Evolutionary conservation across 2,888 invertebrate genomes (phyloP).

Genomic region (Hydrotaea diabolus): DNA sequence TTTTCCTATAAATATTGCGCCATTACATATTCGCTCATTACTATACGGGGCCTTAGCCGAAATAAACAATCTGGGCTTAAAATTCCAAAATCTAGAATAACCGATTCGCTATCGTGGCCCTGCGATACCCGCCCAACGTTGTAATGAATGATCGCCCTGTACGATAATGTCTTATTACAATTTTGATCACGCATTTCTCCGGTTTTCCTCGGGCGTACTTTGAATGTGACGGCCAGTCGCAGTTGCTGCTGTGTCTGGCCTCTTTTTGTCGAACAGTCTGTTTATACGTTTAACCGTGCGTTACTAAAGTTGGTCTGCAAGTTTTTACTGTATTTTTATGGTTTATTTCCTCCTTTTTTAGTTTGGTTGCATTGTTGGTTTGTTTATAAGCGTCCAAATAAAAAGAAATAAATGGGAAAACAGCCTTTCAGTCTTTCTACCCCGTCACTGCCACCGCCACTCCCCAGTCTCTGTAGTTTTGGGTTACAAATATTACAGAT

Average conservation of each 20-base stretch:
- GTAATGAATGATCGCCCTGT: not conserved
- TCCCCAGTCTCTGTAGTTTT: not conserved
- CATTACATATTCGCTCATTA: too few relatives aligned
- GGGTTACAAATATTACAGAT: constrained; percentile 19
- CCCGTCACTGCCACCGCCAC: not conserved
- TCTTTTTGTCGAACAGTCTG: constrained; percentile 28
- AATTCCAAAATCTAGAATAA: not conserved
- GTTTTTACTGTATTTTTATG: constrained; percentile 54
- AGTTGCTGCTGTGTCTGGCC: constrained; percentile 37
- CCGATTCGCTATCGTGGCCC: not conserved
- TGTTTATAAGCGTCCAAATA: constrained; percentile 43
- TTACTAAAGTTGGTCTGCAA: constrained; percentile 60
- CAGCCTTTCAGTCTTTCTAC: not conserved
- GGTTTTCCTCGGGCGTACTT: not conserved
- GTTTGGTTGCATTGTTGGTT: constrained; percentile 8
- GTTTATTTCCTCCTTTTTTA: constrained; percentile 51
- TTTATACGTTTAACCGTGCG: constrained; percentile 55
- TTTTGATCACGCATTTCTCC: not conserved
- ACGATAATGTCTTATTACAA: not conserved
- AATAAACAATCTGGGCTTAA: too few relatives aligned
- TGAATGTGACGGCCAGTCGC: not conserved
- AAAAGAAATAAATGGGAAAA: constrained; percentile 30
- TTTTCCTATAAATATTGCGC: too few relatives aligned
- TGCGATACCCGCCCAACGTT: not conserved
- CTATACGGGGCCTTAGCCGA: too few relatives aligned